Conservation (phyloP, 2,888 invertebrate genomes). For the Candidula unifasciata region DNA sequence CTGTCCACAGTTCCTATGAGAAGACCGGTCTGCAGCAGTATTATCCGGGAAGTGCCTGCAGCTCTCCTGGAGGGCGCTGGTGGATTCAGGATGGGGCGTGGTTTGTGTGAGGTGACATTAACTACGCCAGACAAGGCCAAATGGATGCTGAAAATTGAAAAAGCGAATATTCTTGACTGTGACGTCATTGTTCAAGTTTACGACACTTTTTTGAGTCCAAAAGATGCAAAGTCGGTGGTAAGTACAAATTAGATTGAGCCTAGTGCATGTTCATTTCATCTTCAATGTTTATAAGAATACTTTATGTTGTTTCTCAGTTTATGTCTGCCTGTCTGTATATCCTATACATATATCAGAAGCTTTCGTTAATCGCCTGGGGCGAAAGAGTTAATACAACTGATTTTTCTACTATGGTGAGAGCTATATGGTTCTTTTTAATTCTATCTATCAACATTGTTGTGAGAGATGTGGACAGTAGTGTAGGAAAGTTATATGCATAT, state of each 20-base stretch:
- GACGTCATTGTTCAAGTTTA: conserved; percentile 47
- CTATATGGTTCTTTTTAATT: too few species aligned
- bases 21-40: conserved; percentile 29
- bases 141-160: conserved; percentile 53
- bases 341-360: too few species aligned
- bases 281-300: too few species aligned
- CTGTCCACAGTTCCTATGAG: conserved; percentile 40
- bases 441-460: too few species aligned
- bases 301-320: too few species aligned
- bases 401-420: too few species aligned
- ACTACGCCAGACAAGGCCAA: conserved; percentile 28
- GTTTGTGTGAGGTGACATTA: conserved; percentile 51
- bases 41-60: conserved; percentile 28
- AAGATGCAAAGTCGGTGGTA: conserved; percentile 41
- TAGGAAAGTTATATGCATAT: too few species aligned
- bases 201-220: conserved; percentile 35
- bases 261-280: too few species aligned
- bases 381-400: too few species aligned
- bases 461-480: too few species aligned
- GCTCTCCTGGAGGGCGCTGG: conserved; percentile 37
- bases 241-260: background rate
- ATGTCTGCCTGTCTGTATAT: too few species aligned
- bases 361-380: too few species aligned
- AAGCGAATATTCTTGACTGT: conserved; percentile 52
- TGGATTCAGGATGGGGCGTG: conserved; percentile 19